Base-by-base conservation (phyloP, 2,113 vertebrate species). In the Bothrops jararaca region DNA sequence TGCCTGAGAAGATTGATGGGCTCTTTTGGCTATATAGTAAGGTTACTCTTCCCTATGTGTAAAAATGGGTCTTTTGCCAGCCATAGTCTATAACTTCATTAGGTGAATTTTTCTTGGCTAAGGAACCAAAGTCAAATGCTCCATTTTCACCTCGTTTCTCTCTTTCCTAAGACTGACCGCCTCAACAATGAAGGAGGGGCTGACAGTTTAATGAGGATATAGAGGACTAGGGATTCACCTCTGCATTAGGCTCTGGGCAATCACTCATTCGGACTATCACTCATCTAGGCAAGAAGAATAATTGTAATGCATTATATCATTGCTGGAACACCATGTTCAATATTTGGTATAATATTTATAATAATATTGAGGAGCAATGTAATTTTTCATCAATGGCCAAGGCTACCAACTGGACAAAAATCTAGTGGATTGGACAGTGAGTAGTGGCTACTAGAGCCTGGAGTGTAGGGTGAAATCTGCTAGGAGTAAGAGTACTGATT, bases 71-170 rank as follows among this genome's bases (percentile, higher is more conserved):
- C 94, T 95, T 92, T 95, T 95, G 86, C 93, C 94, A 64, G 64
- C 91, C 85, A 93, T 80, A 42, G 93, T 89, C 92, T 56, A 52
- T 92, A 93, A 95, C 92, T 95, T 95, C 89, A 93, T 94, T 94
- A 94, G 90, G 42, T 90, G 1, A 93, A 80, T 95, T 96, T 94
- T 95, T 95, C 93, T 95, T 95, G 94, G 92, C 95, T 93, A 48
- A 5, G 23, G 26, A 50, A 85, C 93, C 50, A 86, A 89, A 92
- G 58, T 86, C 87, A 18, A 95, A 92, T 88, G 60, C 1, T 90
- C 5, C 69, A 23, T 90, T 80, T 48, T 94, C 85, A 90, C 89
- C 88, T 29, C 52, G 29, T 58, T 50, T 54, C 50, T 45, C 34
- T 57, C 12, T 90, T 92, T 90, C 94, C 88, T 39, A 45, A 85